Base-by-base conservation (phyloP, 2,797 vertebrate genomes). In the Sebastes paucispinis region DNA sequence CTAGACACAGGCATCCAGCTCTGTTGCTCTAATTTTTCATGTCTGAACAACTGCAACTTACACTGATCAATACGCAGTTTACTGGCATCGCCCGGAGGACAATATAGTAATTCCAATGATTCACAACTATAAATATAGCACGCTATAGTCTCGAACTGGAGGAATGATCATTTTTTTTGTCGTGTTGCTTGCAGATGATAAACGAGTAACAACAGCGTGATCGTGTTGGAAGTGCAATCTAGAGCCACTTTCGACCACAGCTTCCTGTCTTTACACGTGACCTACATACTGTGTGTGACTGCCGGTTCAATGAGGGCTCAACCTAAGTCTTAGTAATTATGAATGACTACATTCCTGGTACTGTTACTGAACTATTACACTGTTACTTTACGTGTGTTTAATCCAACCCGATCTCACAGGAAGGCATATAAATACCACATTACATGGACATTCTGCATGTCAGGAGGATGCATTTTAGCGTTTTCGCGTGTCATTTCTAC, bases 21-120 rank as follows among this genome's bases (percentile, higher is more conserved):
- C 85, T 80, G 81, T 82, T 31, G 39, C 84, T 77, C 81, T 83
- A 79, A 89, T 90, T 88, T 85, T 72, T 88, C 88, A 93, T 81
- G 85, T 89, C 85, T 88, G 84, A 89, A 82, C 82, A 88, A 88
- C 80, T 79, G 86, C 83, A 87, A 87, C 84, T 88, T 83, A 77
- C 75, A 85, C 82, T 86, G 83, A 94, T 93, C 93, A 90, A 94
- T 93, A 93, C 62, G 6, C 1, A 6, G 76, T 86, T 91, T 88
- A 83, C 86, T 82, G 87, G 85, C 66, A 75, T 79, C 24, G 82
- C 91, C 87, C 87, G 62, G 50, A 85, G 87, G 79, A 88, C 81
- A 87, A 84, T 10, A 55, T 77, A 82, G 78, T 82, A 79, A 90
- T 87, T 92, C 69, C 54, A 84, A 54, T 65, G 68, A 84, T 86